A percentile compares a stretch with the other conserved stretches of the same genome.
Conservation (phyloP, 2,113 vertebrate genomes). For the Orientallactaga bullata region DNA sequence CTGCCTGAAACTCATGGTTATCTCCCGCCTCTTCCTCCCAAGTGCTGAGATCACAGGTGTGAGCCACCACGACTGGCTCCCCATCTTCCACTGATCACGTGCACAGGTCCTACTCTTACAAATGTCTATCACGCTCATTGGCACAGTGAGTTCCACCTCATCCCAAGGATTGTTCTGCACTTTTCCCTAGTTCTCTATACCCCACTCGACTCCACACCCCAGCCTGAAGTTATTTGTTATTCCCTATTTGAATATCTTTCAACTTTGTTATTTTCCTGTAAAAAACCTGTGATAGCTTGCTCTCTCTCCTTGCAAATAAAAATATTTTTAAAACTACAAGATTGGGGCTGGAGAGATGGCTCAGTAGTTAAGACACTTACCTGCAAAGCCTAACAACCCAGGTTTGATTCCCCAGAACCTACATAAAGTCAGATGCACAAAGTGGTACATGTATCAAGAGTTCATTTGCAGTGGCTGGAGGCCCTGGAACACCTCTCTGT, state of each 20-base stretch:
- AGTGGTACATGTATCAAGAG: too few relatives aligned
- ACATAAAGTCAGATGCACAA: too few relatives aligned
- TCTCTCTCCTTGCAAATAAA: too few relatives aligned
- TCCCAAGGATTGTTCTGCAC: neutral
- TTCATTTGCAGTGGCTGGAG: too few relatives aligned
- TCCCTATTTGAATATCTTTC: neutral
- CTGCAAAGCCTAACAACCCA: too few relatives aligned
- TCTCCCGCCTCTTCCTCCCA: neutral
- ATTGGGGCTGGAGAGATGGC: neutral
- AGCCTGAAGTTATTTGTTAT: neutral
- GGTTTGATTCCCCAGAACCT: too few relatives aligned
- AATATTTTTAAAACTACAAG: neutral
- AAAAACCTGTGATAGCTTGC: neutral
- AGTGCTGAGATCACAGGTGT: neutral
- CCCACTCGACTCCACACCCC: neutral
- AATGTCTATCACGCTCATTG: neutral
- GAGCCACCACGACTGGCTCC: neutral
- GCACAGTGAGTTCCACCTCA: too few relatives aligned
- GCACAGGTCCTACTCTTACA: neutral
- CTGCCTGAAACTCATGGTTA: neutral
- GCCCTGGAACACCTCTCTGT: neutral
- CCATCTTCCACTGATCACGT: neutral
- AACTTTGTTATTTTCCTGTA: neutral
- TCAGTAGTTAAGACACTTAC: too few relatives aligned
- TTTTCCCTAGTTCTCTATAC: neutral